Percentiles rank a stretch among this genome's conserved stretches.
Conservation (phyloP, 1,140 invertebrate species). For the Lethrus apterus region DNA sequence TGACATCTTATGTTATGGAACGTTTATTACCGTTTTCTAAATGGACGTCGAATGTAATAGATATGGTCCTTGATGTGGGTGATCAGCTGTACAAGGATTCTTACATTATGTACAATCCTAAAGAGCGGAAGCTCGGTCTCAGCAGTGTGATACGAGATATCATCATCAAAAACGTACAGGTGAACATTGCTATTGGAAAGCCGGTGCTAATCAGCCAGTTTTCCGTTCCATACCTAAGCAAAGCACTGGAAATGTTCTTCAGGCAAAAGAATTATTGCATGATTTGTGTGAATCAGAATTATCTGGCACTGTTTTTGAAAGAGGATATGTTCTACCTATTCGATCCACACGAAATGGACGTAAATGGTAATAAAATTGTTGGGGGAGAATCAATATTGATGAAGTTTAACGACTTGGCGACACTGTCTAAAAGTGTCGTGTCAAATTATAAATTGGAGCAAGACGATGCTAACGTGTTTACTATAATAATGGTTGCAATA, state of each 20-base stretch:
- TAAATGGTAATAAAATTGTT: conserved; percentile 19
- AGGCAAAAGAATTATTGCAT: conserved; percentile 32
- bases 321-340: conserved; percentile 33
- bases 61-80: conserved; percentile 34
- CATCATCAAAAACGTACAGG: conserved; percentile 19
- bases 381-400: background rate
- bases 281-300: conserved; percentile 22
- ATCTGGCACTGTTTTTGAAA: conserved; percentile 31
- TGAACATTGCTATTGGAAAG: conserved; percentile 31
- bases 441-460: background rate
- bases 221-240: conserved; percentile 16
- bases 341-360: conserved; percentile 32
- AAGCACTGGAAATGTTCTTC: conserved; percentile 29
- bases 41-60: conserved; percentile 35
- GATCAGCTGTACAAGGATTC: conserved; percentile 37
- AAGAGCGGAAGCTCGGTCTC: conserved; percentile 15
- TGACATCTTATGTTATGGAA: conserved; percentile 27
- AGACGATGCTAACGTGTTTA: background rate
- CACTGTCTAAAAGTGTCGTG: background rate
- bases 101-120: conserved; percentile 34
- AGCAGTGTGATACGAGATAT: conserved; percentile 15
- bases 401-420: conserved; percentile 4
- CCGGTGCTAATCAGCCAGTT: conserved; percentile 27
- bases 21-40: conserved; percentile 17
- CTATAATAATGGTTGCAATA: conserved; percentile 4